These are phyloP conservation scores for Phyto melanocephala DNA, from an alignment of 2,888 invertebrate species.

Conservation along the genomic window DNA sequence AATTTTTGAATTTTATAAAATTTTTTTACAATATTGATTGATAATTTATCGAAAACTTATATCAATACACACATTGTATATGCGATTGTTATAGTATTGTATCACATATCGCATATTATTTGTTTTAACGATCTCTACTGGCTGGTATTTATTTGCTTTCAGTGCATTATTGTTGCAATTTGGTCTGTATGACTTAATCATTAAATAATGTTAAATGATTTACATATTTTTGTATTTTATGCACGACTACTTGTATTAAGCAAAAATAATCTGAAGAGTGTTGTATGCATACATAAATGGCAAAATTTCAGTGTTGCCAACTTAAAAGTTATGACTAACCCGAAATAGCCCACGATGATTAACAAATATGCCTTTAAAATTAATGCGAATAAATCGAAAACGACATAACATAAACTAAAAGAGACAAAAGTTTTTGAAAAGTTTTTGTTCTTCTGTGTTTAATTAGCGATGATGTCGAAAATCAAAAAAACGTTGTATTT, in stretches of 20 bases:
- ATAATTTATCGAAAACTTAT: constrained; percentile 56
- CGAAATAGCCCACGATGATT: no score
- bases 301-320: constrained; percentile 44
- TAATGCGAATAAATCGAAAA: no score
- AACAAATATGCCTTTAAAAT: no score
- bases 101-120: no score
- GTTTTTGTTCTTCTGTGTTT: no score
- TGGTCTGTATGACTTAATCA: constrained; percentile 59
- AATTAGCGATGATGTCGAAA: no score
- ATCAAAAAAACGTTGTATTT: no score
- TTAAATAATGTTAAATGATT: constrained; percentile 56
- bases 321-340: background rate
- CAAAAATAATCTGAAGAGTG: constrained; percentile 10
- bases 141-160: background rate
- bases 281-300: constrained; percentile 30
- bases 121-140: background rate
- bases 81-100: no score
- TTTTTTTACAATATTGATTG: constrained; percentile 53
- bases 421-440: no score
- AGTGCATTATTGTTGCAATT: constrained; percentile 31
- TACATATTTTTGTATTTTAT: constrained; percentile 31
- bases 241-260: constrained; percentile 48
- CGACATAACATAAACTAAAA: no score
- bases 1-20: background rate
- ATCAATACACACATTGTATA: constrained; percentile 35